Base-by-base conservation (phyloP, 2,797 vertebrate genomes). In the Neoniphon sammara region DNA sequence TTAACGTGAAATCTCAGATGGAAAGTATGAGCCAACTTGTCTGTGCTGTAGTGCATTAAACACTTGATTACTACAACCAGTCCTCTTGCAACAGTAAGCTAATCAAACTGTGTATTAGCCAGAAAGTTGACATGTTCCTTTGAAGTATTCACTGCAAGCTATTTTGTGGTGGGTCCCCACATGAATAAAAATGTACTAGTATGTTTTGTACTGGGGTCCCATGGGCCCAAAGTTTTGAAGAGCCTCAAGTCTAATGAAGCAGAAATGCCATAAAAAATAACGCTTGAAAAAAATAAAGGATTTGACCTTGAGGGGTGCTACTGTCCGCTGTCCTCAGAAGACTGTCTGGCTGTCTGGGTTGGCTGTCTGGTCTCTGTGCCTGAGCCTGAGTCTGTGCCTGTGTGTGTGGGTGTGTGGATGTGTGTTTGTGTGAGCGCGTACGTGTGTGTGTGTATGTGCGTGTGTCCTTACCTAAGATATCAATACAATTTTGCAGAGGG, bases 291-390 rank as follows among this genome's bases (percentile, higher is more conserved):
- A 75, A 64, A 72, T 30, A 39, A 9, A 44, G 42, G 69, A 81
- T 57, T 73, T 75, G 82, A 86, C 85, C 80, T 87, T 81, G 56
- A 86, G 81, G 69, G 72, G 73, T 42, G 67, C 73, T 73, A 31
- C 69, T 70, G 75, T 20, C 73, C 78, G 68, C 54, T 77, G 20
- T 80, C 85, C 81, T 77, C 68, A 66, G 70, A 76, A 53, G 81
- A 75, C 87, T 73, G 78, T 85, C 79, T 87, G 83, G 25, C 54
- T 58, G 49, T 54, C 66, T 36, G 44, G 53, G 44, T 44, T 70
- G 54, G 57, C 11, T 46, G 39, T 12, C 20, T 12, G 0, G 31
- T 34, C n/a, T 36, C 1, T 39, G 30, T 56, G 15, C 12, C 10
- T 49, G 39, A 23, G 7, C 5, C 34, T 57, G 11, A 52, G 18